phyloP scores from a whole-genome alignment of 2,888 invertebrate species.

The Callyntrura sp. region DNA sequence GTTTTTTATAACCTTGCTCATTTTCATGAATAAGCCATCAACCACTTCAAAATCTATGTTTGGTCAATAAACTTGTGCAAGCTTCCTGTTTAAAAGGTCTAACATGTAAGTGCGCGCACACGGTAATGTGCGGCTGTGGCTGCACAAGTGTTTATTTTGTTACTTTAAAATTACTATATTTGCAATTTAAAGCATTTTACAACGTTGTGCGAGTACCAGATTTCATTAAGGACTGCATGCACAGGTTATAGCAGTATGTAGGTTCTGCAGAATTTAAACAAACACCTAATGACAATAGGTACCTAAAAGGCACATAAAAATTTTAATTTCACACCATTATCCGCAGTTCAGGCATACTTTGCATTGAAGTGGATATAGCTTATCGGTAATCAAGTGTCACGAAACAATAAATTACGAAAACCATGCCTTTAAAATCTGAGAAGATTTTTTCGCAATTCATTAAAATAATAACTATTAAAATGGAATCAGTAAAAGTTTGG shows the following conservation, averaged over 20 bases:
- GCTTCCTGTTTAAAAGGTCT: slow-evolving; percentile 36
- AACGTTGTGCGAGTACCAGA: not conserved
- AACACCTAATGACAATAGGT: not conserved
- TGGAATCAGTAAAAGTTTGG: too few relatives aligned
- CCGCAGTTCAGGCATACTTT: not conserved
- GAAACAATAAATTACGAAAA: too few relatives aligned
- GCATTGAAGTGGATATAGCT: not conserved
- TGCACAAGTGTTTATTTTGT: not conserved
- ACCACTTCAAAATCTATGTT: slow-evolving; percentile 26
- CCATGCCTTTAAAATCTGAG: too few relatives aligned
- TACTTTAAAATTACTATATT: not conserved
- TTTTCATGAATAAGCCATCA: slow-evolving; percentile 64
- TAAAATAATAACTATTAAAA: not conserved
- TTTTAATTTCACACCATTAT: slow-evolving; percentile 28
- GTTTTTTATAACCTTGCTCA: slow-evolving; percentile 70
- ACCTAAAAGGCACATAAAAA: not conserved
- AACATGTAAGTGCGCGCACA: not conserved
- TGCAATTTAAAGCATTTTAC: not conserved
- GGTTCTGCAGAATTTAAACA: too few relatives aligned
- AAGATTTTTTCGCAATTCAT: not conserved
- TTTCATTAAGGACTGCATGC: not conserved
- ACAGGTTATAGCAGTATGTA: not conserved
- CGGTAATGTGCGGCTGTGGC: not conserved
- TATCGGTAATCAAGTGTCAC: too few relatives aligned
- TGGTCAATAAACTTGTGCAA: slow-evolving; percentile 42